Base-by-base conservation (phyloP, 2,113 vertebrate genomes). In the Daubentonia madagascariensis region DNA sequence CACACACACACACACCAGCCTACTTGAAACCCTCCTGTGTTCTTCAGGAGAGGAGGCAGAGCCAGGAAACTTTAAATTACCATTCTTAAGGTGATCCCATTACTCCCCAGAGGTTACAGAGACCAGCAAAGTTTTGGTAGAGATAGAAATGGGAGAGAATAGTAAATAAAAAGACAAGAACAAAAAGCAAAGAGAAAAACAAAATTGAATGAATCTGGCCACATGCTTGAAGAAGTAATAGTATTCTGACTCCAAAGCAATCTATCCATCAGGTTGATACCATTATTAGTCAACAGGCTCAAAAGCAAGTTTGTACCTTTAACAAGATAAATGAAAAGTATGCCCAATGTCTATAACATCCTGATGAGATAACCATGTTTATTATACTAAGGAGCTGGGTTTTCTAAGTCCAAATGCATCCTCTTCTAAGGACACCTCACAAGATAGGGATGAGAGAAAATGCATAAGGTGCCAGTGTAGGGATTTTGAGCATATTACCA, bases 391-490 rank as follows among this genome's bases (percentile, higher is more conserved):
- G 20, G 8, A 14, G 61, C 1, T 65, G 20, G 48, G 32, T 75
- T 91, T 96, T 89, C 52, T 22, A 78, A 94, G 35, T 92, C 45
- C 79, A 78, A 96, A 79, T 35, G 23, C n/a, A 48, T 81, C 68
- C 12, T 73, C 13, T 52, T 23, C 68, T 45, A 50, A 84, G 20
- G 20, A 40, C 30, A 22, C 32, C 48, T 91, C 67, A 35, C 23
- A 30, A 43, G 32, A 57, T 3, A 35, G n/a, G 20, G 23, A 76
- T 45, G 25, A 92, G 63, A 70, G 28, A 63, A 95, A 95, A 91
- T 52, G 30, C 6, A 16, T 35, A 73, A 65, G 17, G 23, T 3
- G 6, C 5, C 54, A 30, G 32, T 7, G 52, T 63, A 11, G 30
- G 57, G 45, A n/a, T 52, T 83, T 85, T 73, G 28, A 89, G 16